phyloP scores from a whole-genome alignment of 2,797 vertebrate species.

The Dendrocincla fuliginosa region DNA sequence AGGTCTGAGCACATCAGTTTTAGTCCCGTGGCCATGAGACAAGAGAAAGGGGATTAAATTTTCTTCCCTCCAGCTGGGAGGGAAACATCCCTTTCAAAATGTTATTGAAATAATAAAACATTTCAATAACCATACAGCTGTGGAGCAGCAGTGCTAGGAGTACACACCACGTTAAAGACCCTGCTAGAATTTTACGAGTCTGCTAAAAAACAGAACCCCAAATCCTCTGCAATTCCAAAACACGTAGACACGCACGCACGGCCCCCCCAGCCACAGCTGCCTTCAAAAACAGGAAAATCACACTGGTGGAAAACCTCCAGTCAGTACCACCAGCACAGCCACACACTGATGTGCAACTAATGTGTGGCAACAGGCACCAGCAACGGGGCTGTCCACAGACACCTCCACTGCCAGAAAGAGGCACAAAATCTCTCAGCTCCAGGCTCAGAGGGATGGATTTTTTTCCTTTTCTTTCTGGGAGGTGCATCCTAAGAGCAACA shows the following conservation, averaged over 20 bases:
- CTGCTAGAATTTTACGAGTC: slow-evolving; percentile 46
- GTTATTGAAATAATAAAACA: slow-evolving; percentile 69
- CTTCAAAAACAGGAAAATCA: background rate
- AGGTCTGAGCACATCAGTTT: background rate
- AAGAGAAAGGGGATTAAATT: slow-evolving; percentile 17
- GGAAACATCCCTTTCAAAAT: slow-evolving; percentile 54
- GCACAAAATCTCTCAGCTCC: background rate
- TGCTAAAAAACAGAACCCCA: slow-evolving; percentile 43
- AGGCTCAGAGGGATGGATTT: accelerated
- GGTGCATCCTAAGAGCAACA: background rate
- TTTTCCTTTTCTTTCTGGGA: background rate
- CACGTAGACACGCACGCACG: background rate
- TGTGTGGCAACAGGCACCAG: background rate
- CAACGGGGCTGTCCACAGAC: background rate
- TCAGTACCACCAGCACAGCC: background rate
- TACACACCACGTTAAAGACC: slow-evolving; percentile 24
- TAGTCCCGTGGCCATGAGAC: background rate
- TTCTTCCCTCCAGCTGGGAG: slow-evolving; percentile 29
- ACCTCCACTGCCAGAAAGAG: background rate
- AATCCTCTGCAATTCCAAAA: slow-evolving; percentile 19
- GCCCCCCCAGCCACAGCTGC: background rate
- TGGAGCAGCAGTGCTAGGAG: slow-evolving; percentile 49
- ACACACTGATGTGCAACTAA: background rate
- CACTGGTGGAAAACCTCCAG: background rate
- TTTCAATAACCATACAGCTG: slow-evolving; percentile 66